phyloP scores from a whole-genome alignment of 1,140 invertebrate species.

The Eulimnadia texana region DNA sequence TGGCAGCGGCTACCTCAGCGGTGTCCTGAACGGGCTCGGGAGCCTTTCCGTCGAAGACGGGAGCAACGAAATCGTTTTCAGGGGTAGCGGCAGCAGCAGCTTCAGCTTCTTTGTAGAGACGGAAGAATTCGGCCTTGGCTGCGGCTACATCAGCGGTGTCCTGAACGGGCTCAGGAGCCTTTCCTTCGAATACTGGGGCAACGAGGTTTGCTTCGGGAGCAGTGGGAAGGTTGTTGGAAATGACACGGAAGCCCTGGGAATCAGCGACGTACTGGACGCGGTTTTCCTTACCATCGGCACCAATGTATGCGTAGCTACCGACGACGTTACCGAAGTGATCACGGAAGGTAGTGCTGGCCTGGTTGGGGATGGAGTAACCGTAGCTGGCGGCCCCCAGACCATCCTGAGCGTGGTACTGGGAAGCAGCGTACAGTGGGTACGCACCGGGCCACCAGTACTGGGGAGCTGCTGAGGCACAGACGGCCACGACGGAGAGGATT shows the following conservation, averaged over 20 bases:
- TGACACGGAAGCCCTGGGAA: slow-evolving; percentile 19
- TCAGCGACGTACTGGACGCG: slow-evolving; percentile 28
- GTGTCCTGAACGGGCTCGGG: slow-evolving; percentile 18
- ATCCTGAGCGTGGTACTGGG: slow-evolving; percentile 24
- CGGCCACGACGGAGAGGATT: not conserved
- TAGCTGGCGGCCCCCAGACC: slow-evolving; percentile 20
- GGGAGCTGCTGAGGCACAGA: too few species aligned
- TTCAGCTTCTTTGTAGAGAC: slow-evolving; percentile 22
- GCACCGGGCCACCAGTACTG: too few species aligned
- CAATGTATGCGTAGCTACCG: slow-evolving; percentile 30
- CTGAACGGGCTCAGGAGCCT: slow-evolving; percentile 15
- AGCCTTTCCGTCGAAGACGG: not conserved
- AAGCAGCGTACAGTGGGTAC: too few species aligned
- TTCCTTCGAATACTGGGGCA: slow-evolving; percentile 1
- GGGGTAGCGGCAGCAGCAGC: not conserved
- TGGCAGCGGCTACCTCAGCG: slow-evolving; percentile 16
- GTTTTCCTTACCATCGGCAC: slow-evolving; percentile 26
- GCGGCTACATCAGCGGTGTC: slow-evolving; percentile 12
- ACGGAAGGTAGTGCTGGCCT: slow-evolving; percentile 20
- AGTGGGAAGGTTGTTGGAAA: slow-evolving; percentile 22
- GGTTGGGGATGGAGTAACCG: slow-evolving; percentile 22
- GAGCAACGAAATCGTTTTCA: slow-evolving; percentile 20
- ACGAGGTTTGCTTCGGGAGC: slow-evolving; percentile 1
- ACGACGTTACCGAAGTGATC: slow-evolving; percentile 26
- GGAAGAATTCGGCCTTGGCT: slow-evolving; percentile 2